Evolutionary conservation across 2,888 invertebrate species (phyloP).

Genomic region (Ennomos quercinarius): DNA sequence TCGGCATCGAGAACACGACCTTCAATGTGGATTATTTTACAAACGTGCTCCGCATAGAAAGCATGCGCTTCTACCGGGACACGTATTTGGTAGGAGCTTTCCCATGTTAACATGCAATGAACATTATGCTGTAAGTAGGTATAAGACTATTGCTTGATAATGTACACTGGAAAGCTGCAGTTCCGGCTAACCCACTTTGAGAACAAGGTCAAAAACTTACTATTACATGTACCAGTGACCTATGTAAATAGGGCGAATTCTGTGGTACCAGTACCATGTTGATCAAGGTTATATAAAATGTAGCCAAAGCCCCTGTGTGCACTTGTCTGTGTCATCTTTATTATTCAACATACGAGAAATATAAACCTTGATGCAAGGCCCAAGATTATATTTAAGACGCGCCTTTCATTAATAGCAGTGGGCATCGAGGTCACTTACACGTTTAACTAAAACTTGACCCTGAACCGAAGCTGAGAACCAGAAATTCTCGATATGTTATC

Average conservation of each 20-base stretch:
- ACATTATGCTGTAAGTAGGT: slow-evolving; percentile 13
- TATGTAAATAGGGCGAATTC: no score
- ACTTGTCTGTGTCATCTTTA: not conserved
- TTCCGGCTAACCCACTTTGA: slow-evolving; percentile 33
- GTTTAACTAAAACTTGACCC: slow-evolving; percentile 37
- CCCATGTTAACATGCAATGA: slow-evolving; percentile 48
- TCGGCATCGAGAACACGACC: slow-evolving; percentile 53
- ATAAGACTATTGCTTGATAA: slow-evolving; percentile 29
- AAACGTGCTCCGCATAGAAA: slow-evolving; percentile 61
- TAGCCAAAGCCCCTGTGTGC: no score
- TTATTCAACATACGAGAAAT: slow-evolving; percentile 3
- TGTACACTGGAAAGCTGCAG: slow-evolving; percentile 29
- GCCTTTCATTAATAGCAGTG: slow-evolving; percentile 12
- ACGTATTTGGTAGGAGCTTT: slow-evolving; percentile 61
- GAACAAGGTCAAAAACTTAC: slow-evolving; percentile 32
- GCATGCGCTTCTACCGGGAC: slow-evolving; percentile 56
- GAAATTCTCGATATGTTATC: slow-evolving; percentile 33
- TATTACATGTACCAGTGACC: no score
- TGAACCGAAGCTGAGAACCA: slow-evolving; percentile 36
- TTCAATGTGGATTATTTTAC: slow-evolving; percentile 58
- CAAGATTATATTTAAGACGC: slow-evolving; percentile 13
- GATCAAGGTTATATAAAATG: not conserved
- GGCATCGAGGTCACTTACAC: slow-evolving; percentile 32
- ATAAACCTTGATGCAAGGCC: slow-evolving; percentile 12
- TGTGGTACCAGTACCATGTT: slow-evolving; percentile 1